Conservation (phyloP, 2,888 invertebrate species). For the Atherix ibis region DNA sequence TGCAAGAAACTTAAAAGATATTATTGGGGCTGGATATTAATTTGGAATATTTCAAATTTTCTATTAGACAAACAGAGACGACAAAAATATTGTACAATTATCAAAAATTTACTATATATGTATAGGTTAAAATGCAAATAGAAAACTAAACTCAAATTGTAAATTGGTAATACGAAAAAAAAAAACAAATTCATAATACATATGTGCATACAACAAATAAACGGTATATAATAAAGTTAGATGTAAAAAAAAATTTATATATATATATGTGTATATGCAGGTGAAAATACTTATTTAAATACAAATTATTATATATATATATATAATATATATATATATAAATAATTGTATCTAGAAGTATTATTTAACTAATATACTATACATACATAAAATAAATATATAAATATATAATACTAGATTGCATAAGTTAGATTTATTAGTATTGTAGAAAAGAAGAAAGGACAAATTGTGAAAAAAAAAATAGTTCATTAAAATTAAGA, state of each 20-base stretch:
- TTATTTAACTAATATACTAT: too few species aligned
- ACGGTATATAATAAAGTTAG: neutral
- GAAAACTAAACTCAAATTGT: too few species aligned
- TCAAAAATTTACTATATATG: too few species aligned
- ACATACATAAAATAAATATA: too few species aligned
- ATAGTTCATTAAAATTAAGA: neutral
- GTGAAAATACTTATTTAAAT: neutral
- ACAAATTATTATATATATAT: neutral
- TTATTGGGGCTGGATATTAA: too few species aligned
- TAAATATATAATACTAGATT: too few species aligned
- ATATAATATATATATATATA: neutral
- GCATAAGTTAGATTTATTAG: too few species aligned
- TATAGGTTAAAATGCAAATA: too few species aligned
- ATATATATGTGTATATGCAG: neutral
- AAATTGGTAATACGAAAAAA: neutral
- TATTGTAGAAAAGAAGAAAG: too few species aligned
- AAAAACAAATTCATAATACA: neutral
- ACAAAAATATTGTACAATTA: too few species aligned
- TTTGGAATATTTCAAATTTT: too few species aligned
- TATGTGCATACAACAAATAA: neutral
- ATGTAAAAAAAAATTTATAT: neutral
- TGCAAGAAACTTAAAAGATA: neutral
- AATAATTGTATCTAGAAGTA: neutral
- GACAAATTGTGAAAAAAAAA: neutral
- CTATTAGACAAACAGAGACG: too few species aligned